These are phyloP conservation scores for Miopithecus talapoin DNA, from an alignment of 2,797 vertebrate genomes.

Conservation along the genomic window DNA sequence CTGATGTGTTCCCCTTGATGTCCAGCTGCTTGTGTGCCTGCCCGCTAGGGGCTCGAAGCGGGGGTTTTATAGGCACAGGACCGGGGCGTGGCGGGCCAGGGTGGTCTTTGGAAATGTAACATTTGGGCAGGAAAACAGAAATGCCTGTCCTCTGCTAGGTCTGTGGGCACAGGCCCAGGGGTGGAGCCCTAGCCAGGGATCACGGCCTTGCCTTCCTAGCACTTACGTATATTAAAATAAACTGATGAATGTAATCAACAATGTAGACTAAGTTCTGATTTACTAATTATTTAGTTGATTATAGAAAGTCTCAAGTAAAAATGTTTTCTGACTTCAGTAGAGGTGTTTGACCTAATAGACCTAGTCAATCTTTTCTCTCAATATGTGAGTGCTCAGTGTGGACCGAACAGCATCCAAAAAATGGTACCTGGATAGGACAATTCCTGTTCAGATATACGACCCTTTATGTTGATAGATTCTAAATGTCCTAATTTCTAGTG, in stretches of 20 bases:
- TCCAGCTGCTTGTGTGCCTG: background rate
- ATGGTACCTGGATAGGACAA: background rate
- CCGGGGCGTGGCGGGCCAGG: background rate
- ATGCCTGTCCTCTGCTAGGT: background rate
- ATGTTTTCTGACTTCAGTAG: background rate
- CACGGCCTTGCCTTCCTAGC: background rate
- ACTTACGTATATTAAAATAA: background rate
- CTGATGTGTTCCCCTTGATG: background rate
- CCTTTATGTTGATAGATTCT: background rate
- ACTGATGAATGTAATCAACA: background rate
- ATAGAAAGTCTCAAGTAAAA: background rate
- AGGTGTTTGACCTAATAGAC: background rate
- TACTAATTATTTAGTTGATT: background rate
- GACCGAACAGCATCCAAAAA: background rate
- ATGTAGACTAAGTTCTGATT: background rate
- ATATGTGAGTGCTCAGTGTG: background rate
- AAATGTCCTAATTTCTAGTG: background rate
- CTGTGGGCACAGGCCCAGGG: background rate
- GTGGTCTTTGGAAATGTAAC: background rate
- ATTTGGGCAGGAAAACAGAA: background rate
- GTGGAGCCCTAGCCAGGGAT: background rate
- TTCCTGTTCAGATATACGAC: background rate
- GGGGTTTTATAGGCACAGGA: background rate
- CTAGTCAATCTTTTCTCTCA: background rate
- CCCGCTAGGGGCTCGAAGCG: background rate